Evolutionary conservation across 1,140 invertebrate species (phyloP).

Genomic region (Eurosta solidaginis): DNA sequence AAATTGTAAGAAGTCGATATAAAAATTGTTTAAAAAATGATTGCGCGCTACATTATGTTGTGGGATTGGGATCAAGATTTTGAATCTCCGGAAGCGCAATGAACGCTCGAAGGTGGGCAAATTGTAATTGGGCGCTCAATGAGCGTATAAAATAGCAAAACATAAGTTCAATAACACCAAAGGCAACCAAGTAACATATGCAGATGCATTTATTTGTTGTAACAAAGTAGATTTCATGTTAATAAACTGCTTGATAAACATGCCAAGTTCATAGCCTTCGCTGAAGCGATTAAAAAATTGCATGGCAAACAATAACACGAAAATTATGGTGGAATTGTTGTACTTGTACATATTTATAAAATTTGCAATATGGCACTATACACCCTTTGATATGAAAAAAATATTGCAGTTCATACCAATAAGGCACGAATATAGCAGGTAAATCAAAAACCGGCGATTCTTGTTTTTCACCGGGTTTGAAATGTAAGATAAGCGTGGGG

Average conservation of each 20-base stretch:
- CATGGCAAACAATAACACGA: too few relatives aligned
- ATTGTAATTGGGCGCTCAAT: conserved; percentile 20
- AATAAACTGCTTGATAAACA: conserved; percentile 20
- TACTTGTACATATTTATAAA: not conserved
- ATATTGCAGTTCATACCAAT: too few relatives aligned
- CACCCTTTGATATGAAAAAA: too few relatives aligned
- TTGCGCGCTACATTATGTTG: not conserved
- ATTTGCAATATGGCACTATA: too few relatives aligned
- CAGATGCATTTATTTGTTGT: not conserved
- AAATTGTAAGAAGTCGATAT: not conserved
- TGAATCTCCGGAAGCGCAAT: conserved; percentile 28
- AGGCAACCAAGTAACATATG: not conserved
- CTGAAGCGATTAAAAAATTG: conserved; percentile 12
- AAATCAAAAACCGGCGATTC: too few relatives aligned
- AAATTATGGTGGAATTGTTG: too few relatives aligned
- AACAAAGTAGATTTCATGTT: not conserved
- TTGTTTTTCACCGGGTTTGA: too few relatives aligned
- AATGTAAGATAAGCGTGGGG: too few relatives aligned
- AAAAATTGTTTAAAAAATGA: not conserved
- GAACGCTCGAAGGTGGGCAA: conserved; percentile 6
- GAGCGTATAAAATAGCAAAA: conserved; percentile 7
- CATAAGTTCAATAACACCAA: conserved; percentile 1
- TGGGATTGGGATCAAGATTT: conserved; percentile 30
- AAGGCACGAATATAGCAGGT: too few relatives aligned
- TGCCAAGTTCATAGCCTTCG: not conserved